Base-by-base conservation (phyloP, 1,140 invertebrate genomes). In the Saccostrea cuccullata region DNA sequence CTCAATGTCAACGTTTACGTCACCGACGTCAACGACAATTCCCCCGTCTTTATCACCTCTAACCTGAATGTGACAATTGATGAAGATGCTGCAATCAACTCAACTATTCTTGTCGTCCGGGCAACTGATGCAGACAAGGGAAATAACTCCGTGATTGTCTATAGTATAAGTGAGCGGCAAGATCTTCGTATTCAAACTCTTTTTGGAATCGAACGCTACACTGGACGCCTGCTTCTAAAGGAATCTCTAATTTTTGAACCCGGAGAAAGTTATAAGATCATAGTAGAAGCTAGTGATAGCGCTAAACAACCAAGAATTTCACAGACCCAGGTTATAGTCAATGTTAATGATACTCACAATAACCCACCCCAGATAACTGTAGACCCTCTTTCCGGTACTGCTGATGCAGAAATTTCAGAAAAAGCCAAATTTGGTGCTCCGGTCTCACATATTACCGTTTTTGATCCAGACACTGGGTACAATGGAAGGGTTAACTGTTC, bases 71-170 rank as follows among this genome's bases (percentile, higher is more conserved):
- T 99, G 0, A 98, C 99, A 93, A 98, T 99, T 91, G 90, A 93
- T 20, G 93, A 94, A 86, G 89, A 91, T 26, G 87, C 90, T 9
- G 84, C 77, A 92, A 98, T 98, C 2, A 92, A 2, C 98, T 99
- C 88, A 6, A 98, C 93, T 98, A 98, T 47, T 97, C 98, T 93
- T 0, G 96, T 98, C 97, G 97, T 99, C 82, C 97, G 97, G 82
- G 98, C 98, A 0, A 98, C 97, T 30, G 98, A 99, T 95, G 97
- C 97, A 0, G 98, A 99, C 95, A 98, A 98, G 92, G 98, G 98
- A 23, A 97, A 98, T 23, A 99, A 99, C 95, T 98, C 98, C 0
- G 97, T 98, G 95, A 97, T 99, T 26, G 98, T 98, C 95, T 99
- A 99, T 95, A 55, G 96, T 88, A 95, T 98, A 84, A 96, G 86